A percentile compares a stretch with the other conserved stretches of the same genome.
Conservation (phyloP, 2,888 invertebrate species). For the Eristalinus sepulchralis region DNA sequence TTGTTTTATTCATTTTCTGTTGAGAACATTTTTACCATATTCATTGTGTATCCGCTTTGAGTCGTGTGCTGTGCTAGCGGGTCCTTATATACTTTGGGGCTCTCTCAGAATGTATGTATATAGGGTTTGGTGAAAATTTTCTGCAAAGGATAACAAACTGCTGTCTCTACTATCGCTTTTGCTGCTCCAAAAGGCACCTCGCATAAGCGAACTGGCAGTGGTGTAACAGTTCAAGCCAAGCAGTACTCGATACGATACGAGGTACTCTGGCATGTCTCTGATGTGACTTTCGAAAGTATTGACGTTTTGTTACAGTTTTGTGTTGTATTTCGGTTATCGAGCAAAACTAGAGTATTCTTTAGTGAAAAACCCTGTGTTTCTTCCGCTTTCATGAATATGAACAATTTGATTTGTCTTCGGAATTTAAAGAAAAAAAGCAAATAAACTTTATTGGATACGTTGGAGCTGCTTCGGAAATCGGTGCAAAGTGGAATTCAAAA, state of each 20-base stretch:
- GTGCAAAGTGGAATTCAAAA: not conserved
- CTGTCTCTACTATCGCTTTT: slow-evolving; percentile 8
- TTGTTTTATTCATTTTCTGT: not conserved
- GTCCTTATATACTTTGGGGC: slow-evolving; percentile 29
- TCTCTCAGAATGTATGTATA: slow-evolving; percentile 23
- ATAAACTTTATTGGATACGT: not conserved
- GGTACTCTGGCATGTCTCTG: slow-evolving; percentile 35
- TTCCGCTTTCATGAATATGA: no score
- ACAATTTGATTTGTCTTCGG: not conserved
- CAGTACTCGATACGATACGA: slow-evolving; percentile 54
- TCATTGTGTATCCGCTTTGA: slow-evolving; percentile 59
- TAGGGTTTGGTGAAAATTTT: slow-evolving; percentile 58
- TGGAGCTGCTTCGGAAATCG: not conserved
- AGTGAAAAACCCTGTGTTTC: not conserved
- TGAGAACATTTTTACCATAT: slow-evolving; percentile 36
- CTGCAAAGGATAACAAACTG: slow-evolving; percentile 71
- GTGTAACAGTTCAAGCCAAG: slow-evolving; percentile 55
- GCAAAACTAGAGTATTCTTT: not conserved
- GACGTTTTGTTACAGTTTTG: slow-evolving; percentile 19
- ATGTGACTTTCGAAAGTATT: slow-evolving; percentile 59
- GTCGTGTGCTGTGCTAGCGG: slow-evolving; percentile 19
- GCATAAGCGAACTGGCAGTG: slow-evolving; percentile 35
- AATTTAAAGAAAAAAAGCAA: not conserved
- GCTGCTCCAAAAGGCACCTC: slow-evolving; percentile 52
- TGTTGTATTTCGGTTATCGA: slow-evolving; percentile 65